Evolutionary conservation across 2,113 vertebrate species (phyloP).

Genomic region (Pituophis catenifer): DNA sequence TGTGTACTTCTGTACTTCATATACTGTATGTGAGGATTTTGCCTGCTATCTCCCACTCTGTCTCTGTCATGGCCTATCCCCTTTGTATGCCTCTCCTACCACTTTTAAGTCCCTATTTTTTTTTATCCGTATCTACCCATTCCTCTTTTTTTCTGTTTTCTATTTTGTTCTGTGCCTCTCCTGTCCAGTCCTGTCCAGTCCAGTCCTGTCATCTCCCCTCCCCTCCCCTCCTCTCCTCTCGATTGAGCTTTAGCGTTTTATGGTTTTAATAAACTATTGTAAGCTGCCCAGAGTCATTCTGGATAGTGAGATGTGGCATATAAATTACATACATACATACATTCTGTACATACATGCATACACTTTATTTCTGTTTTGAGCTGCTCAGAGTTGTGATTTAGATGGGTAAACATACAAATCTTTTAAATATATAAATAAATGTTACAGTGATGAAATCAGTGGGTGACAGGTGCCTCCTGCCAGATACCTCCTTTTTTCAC

Average conservation of each 20-base stretch:
- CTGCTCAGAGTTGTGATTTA: background rate
- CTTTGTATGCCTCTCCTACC: background rate
- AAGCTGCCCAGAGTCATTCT: background rate
- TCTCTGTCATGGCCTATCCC: background rate
- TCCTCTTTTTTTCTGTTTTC: background rate
- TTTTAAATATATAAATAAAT: background rate
- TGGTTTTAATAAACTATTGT: background rate
- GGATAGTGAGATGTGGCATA: background rate
- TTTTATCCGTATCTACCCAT: background rate
- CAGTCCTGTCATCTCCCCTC: background rate
- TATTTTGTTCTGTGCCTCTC: background rate
- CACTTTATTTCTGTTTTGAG: background rate
- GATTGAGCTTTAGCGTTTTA: background rate
- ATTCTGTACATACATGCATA: no score
- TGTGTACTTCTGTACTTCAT: background rate
- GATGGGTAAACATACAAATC: background rate
- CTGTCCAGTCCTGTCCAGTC: background rate
- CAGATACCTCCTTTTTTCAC: background rate
- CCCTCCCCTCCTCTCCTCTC: background rate
- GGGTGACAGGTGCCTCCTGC: background rate
- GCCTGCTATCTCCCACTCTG: rapidly evolving
- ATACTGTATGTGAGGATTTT: background rate
- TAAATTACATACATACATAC: background rate
- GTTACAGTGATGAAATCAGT: background rate
- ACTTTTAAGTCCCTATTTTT: background rate